Conservation (phyloP, 2,888 invertebrate genomes). For the Lumbricus terrestris region DNA sequence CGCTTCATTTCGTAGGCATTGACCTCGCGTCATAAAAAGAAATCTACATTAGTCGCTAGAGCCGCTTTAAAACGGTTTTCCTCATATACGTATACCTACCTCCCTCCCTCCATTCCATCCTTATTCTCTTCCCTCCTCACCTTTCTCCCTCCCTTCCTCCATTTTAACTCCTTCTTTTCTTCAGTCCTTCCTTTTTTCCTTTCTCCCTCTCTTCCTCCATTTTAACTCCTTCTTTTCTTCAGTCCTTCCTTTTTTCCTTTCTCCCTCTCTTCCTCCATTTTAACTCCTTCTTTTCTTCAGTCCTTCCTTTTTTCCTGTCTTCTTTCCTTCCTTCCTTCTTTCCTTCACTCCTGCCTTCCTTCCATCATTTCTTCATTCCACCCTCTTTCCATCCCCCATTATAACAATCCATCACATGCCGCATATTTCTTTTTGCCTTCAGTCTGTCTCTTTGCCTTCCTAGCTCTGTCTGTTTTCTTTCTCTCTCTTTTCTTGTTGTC, state of each 20-base stretch:
- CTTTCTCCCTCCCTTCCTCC: constrained; percentile 11
- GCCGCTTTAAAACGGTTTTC: not conserved
- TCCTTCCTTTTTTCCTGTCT: no score
- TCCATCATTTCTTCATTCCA: not conserved
- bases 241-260: no score
- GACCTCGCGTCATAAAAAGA: not conserved
- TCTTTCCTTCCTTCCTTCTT: not conserved
- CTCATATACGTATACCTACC: not conserved
- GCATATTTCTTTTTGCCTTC: constrained; percentile 16
- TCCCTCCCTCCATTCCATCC: not conserved
- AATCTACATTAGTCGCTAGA: not conserved
- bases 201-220: no score
- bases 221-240: not conserved
- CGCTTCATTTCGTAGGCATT: not conserved
- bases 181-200: not conserved
- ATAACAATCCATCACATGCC: not conserved
- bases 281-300: constrained; percentile 20
- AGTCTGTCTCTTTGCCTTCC: no score
- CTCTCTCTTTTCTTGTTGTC: not conserved
- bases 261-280: not conserved
- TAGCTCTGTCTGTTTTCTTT: no score
- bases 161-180: not conserved
- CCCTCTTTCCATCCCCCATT: not conserved
- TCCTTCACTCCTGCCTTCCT: not conserved
- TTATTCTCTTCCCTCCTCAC: not conserved